A percentile compares a stretch with the other conserved stretches of the same genome.
These are phyloP conservation scores for Pocota personata DNA, from an alignment of 2,888 invertebrate species.

Conservation along the genomic window DNA sequence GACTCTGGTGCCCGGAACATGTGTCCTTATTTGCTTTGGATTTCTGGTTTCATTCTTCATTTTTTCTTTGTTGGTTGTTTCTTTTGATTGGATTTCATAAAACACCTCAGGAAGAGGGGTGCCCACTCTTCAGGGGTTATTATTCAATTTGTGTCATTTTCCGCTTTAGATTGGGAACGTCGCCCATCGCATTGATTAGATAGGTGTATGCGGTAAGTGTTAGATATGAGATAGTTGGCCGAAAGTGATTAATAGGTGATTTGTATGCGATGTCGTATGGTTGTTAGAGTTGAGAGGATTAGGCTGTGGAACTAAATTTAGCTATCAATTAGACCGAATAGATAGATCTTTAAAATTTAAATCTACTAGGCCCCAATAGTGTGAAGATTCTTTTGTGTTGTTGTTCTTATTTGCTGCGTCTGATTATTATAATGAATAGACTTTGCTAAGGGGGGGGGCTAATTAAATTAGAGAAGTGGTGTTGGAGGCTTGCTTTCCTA, in stretches of 20 bases:
- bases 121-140: constrained; percentile 7
- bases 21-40: constrained; percentile 44
- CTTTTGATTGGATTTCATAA: constrained; percentile 41
- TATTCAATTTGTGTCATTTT: constrained; percentile 54
- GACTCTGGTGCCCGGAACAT: constrained; percentile 24
- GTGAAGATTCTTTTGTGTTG: background rate
- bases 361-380: background rate
- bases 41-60: constrained; percentile 10
- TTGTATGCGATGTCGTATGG: background rate
- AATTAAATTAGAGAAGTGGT: constrained; percentile 34
- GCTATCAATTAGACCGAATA: background rate
- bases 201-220: background rate
- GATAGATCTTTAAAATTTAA: background rate
- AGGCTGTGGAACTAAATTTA: background rate
- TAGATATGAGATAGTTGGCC: background rate
- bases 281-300: background rate
- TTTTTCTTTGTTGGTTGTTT: constrained; percentile 30
- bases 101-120: background rate
- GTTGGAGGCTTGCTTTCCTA: background rate
- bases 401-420: background rate
- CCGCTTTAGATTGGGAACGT: constrained; percentile 10
- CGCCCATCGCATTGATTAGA: background rate
- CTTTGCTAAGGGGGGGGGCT: background rate
- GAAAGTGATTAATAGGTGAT: constrained; percentile 18
- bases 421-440: background rate